These are phyloP conservation scores for Notoglanidium macrostoma DNA, from an alignment of 2,797 vertebrate genomes.

Conservation along the genomic window DNA sequence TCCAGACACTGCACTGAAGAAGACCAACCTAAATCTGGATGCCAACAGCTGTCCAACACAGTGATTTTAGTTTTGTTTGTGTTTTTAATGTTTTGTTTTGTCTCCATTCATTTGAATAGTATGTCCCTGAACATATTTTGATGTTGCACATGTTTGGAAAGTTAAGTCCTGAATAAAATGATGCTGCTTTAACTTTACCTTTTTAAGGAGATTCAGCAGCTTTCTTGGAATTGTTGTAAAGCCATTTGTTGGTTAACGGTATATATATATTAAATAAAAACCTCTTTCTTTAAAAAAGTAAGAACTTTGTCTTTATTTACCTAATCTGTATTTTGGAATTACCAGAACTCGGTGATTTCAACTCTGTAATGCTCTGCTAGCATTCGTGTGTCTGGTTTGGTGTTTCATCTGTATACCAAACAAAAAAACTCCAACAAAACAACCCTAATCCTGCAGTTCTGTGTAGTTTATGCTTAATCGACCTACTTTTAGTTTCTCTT, in stretches of 20 bases:
- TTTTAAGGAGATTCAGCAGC: background rate
- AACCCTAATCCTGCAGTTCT: background rate
- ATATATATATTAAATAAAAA: background rate
- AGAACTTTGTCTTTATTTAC: background rate
- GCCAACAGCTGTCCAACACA: constrained; percentile 50
- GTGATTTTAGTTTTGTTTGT: constrained; percentile 27
- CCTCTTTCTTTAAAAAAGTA: background rate
- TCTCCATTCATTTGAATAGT: background rate
- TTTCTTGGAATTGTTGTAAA: background rate
- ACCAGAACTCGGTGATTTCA: background rate
- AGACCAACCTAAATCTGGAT: constrained; percentile 5
- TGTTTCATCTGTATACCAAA: background rate
- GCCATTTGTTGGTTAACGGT: background rate
- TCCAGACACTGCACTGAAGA: background rate
- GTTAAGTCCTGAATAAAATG: background rate
- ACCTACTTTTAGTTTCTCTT: background rate
- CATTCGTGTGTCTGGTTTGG: background rate
- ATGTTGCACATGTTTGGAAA: background rate
- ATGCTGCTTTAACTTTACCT: background rate
- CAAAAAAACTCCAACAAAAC: background rate
- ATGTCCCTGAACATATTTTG: background rate
- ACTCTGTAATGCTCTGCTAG: background rate
- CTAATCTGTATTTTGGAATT: background rate
- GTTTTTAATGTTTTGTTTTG: background rate
- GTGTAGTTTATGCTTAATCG: background rate